Conservation (phyloP, 2,888 invertebrate genomes). For the Hetaerina titia region DNA sequence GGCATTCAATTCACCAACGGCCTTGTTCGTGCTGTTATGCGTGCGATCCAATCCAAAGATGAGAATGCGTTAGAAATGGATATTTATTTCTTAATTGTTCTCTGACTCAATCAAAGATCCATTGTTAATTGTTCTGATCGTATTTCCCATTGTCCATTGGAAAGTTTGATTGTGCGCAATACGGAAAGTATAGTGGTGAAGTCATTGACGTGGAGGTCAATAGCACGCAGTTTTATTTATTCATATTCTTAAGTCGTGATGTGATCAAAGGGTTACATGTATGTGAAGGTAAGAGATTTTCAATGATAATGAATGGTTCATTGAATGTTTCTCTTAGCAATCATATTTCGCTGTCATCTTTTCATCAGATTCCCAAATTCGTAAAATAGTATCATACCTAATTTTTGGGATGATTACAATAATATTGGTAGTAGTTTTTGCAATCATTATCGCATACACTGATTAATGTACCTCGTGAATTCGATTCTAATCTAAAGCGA, state of each 20-base stretch:
- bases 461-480: too few species aligned
- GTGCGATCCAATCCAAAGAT: background rate
- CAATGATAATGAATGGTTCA: too few species aligned
- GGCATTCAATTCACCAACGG: background rate
- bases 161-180: background rate
- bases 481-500: too few species aligned
- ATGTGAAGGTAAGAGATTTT: too few species aligned
- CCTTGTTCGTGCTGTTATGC: background rate
- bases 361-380: too few species aligned
- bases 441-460: too few species aligned
- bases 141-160: background rate
- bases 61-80: background rate
- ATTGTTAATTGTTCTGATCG: conserved; percentile 12
- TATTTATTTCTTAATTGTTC: background rate
- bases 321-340: too few species aligned
- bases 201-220: background rate
- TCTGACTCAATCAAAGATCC: background rate
- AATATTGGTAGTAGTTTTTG: too few species aligned
- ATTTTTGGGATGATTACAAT: too few species aligned
- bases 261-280: background rate
- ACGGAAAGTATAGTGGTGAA: background rate
- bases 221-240: background rate
- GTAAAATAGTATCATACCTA: too few species aligned
- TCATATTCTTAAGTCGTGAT: background rate
- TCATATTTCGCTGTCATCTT: too few species aligned